Percentiles rank a stretch among this genome's conserved stretches.
Conservation (phyloP, 2,113 vertebrate genomes). For the Callithrix jacchus region DNA sequence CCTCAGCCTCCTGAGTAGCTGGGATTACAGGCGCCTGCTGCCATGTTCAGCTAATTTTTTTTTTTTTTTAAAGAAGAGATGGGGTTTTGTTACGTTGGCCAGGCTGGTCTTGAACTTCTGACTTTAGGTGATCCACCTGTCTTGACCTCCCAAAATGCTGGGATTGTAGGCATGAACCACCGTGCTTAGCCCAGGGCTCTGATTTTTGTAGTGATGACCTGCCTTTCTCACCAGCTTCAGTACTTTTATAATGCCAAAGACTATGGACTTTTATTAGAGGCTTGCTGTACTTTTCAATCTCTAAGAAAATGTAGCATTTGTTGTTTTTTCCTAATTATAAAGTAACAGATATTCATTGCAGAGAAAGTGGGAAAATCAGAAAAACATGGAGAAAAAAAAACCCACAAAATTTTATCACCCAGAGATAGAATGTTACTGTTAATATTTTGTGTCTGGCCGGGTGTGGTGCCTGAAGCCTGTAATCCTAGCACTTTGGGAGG, state of each 20-base stretch:
- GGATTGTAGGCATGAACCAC: too few species aligned
- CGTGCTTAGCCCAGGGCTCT: too few species aligned
- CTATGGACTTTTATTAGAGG: neutral
- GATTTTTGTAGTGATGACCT: neutral
- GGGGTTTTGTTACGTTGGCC: too few species aligned
- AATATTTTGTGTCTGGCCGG: slow-evolving; percentile 1
- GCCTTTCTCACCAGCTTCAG: neutral
- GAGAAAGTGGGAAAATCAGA: slow-evolving; percentile 20
- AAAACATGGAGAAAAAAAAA: neutral
- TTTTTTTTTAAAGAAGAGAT: too few species aligned
- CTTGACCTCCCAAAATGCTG: too few species aligned
- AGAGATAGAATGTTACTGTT: slow-evolving; percentile 13
- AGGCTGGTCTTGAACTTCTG: too few species aligned
- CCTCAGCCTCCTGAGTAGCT: too few species aligned
- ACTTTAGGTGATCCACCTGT: too few species aligned
- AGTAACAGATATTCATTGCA: neutral
- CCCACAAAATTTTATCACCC: neutral
- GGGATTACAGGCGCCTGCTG: rapidly evolving
- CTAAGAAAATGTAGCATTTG: neutral
- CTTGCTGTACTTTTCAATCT: neutral
- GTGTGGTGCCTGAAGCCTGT: too few species aligned
- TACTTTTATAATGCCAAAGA: neutral
- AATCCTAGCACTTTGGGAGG: too few species aligned
- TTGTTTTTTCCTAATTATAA: neutral
- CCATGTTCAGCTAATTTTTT: too few species aligned